A percentile compares a stretch with the other conserved stretches of the same genome.
These are phyloP conservation scores for Brenthis daphne DNA, from an alignment of 2,888 invertebrate species.

Conservation along the genomic window DNA sequence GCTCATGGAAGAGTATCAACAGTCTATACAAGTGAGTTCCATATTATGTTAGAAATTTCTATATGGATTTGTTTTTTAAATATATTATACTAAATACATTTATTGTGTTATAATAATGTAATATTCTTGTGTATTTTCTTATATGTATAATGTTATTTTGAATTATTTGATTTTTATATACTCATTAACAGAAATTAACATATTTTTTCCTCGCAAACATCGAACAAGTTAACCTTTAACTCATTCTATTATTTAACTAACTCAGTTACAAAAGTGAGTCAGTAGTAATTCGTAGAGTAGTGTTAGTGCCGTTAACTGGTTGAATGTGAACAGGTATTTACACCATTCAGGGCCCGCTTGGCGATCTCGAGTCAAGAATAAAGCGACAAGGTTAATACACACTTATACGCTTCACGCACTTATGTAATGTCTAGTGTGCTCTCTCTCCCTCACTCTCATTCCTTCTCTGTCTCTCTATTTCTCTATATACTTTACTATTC, in stretches of 20 bases:
- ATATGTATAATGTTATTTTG: too few species aligned
- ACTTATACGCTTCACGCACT: conserved; percentile 59
- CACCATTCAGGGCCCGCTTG: conserved; percentile 79
- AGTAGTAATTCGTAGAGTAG: conserved; percentile 32
- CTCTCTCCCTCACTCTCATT: conserved; percentile 22
- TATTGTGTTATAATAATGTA: too few species aligned
- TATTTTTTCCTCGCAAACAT: too few species aligned
- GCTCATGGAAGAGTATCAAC: conserved; percentile 73
- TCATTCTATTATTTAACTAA: not conserved
- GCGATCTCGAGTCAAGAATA: conserved; percentile 79
- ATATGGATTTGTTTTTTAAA: too few species aligned
- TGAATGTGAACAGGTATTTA: conserved; percentile 80
- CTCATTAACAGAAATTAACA: too few species aligned
- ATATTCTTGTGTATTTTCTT: not conserved
- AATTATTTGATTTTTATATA: too few species aligned
- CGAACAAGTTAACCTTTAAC: not conserved
- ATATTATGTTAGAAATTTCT: too few species aligned
- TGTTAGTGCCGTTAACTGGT: conserved; percentile 74
- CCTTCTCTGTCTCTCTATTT: not conserved
- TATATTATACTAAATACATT: too few species aligned
- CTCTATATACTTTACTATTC: not conserved
- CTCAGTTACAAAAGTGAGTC: not conserved
- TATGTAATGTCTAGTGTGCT: conserved; percentile 26
- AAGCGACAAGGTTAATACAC: conserved; percentile 70
- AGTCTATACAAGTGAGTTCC: conserved; percentile 70